These are phyloP conservation scores for Gadus macrocephalus DNA, from an alignment of 2,113 vertebrate species.

Conservation along the genomic window DNA sequence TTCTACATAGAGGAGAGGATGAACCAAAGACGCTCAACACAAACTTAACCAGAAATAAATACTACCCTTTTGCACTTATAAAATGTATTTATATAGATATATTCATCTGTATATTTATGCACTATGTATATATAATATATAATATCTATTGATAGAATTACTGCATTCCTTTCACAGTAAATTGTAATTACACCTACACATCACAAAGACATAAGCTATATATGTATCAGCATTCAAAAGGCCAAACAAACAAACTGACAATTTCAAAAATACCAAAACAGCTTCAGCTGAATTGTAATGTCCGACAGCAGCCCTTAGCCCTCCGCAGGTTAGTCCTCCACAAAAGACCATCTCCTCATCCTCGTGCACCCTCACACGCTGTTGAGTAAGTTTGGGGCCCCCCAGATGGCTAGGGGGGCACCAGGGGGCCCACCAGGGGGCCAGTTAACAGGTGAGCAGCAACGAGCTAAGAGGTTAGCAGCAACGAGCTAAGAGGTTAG, in stretches of 20 bases:
- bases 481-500: no score
- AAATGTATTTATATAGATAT: constrained; percentile 62
- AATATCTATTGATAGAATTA: constrained; percentile 58
- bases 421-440: no score
- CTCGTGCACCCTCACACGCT: no score
- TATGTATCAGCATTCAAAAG: constrained; percentile 32
- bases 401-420: no score
- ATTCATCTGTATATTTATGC: constrained; percentile 58
- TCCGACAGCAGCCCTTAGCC: constrained; percentile 20
- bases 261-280: constrained; percentile 3
- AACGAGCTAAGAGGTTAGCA: no score
- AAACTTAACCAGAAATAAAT: not conserved
- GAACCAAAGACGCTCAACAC: no score
- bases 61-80: constrained; percentile 45
- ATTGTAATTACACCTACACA: constrained; percentile 54
- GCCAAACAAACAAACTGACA: constrained; percentile 10
- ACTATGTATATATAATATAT: constrained; percentile 9
- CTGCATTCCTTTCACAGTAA: constrained; percentile 60
- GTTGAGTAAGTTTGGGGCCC: no score
- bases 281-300: constrained; percentile 21
- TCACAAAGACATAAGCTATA: constrained; percentile 52
- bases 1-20: no score
- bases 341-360: constrained; percentile 40
- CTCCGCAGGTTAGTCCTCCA: constrained; percentile 24
- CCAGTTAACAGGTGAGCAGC: no score